Evolutionary conservation across 2,113 vertebrate species (phyloP).

Genomic region (Glareola pratincola): DNA sequence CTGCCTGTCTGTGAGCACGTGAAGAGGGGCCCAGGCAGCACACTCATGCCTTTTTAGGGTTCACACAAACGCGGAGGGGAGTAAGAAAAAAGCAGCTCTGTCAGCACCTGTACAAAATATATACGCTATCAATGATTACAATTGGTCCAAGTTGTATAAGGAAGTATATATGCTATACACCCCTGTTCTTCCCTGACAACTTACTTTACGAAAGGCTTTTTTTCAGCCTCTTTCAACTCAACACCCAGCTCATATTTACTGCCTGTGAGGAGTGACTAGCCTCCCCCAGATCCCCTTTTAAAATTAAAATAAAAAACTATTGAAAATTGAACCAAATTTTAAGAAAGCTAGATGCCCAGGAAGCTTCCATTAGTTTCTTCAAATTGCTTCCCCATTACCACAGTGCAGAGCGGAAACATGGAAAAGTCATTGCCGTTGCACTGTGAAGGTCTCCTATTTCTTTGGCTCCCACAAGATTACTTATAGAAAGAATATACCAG

Average conservation of each 20-base stretch:
- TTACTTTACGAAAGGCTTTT: not conserved
- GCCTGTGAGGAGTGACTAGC: not conserved
- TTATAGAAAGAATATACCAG: slow-evolving; percentile 49
- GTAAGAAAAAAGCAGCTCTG: not conserved
- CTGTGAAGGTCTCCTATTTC: slow-evolving; percentile 26
- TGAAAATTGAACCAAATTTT: not conserved
- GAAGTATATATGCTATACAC: not conserved
- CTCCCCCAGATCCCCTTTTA: not conserved
- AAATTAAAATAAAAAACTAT: not conserved
- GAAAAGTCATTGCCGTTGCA: slow-evolving; percentile 26
- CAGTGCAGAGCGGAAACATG: slow-evolving; percentile 24
- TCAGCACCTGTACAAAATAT: not conserved
- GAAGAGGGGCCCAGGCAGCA: not conserved
- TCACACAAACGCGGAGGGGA: not conserved
- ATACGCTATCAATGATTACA: not conserved
- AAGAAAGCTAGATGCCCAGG: not conserved
- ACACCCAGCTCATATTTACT: not conserved
- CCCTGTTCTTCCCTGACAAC: not conserved
- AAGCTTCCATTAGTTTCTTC: not conserved
- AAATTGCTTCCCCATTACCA: not conserved
- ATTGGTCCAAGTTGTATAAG: not conserved
- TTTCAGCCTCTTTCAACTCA: not conserved
- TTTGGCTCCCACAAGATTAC: slow-evolving; percentile 47
- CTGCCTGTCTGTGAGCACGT: not conserved
- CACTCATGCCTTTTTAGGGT: not conserved